Conservation (phyloP, 2,113 vertebrate genomes). For the Gobius niger region DNA sequence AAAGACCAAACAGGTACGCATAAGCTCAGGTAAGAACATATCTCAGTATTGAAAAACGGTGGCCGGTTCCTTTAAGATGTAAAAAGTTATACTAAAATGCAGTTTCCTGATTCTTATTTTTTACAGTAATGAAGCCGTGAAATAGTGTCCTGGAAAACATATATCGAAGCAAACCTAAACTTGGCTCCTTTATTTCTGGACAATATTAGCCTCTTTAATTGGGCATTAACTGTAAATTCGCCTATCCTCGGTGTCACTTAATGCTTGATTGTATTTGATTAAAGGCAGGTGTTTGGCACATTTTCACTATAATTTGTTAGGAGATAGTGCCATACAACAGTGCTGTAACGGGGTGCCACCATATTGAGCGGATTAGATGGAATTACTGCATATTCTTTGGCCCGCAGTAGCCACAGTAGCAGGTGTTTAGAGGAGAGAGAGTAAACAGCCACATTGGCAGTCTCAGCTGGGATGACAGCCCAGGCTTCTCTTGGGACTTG, state of each 20-base stretch:
- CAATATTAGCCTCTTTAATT: conserved; percentile 13
- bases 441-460: conserved; percentile 75
- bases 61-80: too few relatives aligned
- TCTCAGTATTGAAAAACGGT: too few relatives aligned
- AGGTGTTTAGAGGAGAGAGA: conserved; percentile 69
- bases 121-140: background rate
- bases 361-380: conserved; percentile 77
- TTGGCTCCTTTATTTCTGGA: background rate
- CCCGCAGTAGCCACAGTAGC: conserved; percentile 65
- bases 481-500: conserved; percentile 66
- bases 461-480: conserved; percentile 71
- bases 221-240: conserved; percentile 33
- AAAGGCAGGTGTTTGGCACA: conserved; percentile 68
- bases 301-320: conserved; percentile 63
- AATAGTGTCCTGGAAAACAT: background rate
- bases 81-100: too few relatives aligned
- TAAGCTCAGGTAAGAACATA: too few relatives aligned
- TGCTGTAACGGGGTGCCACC: conserved; percentile 53
- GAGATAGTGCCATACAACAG: conserved; percentile 50
- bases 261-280: conserved; percentile 56
- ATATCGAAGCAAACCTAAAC: background rate
- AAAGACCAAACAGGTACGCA: too few relatives aligned
- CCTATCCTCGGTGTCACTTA: conserved; percentile 19
- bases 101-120: background rate
- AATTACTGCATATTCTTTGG: conserved; percentile 67